Conservation (phyloP, 2,888 invertebrate species). For the Lithodes maja region DNA sequence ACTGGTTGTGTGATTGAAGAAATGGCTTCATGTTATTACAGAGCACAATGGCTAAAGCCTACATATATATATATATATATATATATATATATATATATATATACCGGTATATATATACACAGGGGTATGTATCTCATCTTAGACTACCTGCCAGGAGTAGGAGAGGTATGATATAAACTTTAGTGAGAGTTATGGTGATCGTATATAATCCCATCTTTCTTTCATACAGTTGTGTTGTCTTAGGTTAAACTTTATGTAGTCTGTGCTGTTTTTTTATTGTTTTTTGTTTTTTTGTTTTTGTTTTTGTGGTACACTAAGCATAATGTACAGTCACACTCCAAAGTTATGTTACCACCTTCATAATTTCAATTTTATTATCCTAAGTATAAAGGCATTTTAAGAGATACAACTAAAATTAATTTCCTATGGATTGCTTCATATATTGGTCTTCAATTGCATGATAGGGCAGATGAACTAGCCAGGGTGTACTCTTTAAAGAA, state of each 20-base stretch:
- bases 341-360: background rate
- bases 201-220: background rate
- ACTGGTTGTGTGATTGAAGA: background rate
- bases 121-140: constrained; percentile 5
- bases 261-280: background rate
- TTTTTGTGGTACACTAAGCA: background rate
- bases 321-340: background rate
- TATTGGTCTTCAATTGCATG: no score
- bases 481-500: no score
- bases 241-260: background rate
- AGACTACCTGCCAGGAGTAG: constrained; percentile 3
- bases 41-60: background rate
- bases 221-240: background rate
- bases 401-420: no score
- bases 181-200: background rate
- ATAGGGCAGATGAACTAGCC: no score
- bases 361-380: no score
- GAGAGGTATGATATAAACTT: background rate
- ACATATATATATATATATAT: background rate
- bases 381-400: no score
- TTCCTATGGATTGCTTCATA: no score
- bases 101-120: constrained; percentile 33
- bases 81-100: constrained; percentile 38
- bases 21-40: no score
- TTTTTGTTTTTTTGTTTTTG: background rate